phyloP scores from a whole-genome alignment of 2,888 invertebrate species.

The Lochmaea crataegi region DNA sequence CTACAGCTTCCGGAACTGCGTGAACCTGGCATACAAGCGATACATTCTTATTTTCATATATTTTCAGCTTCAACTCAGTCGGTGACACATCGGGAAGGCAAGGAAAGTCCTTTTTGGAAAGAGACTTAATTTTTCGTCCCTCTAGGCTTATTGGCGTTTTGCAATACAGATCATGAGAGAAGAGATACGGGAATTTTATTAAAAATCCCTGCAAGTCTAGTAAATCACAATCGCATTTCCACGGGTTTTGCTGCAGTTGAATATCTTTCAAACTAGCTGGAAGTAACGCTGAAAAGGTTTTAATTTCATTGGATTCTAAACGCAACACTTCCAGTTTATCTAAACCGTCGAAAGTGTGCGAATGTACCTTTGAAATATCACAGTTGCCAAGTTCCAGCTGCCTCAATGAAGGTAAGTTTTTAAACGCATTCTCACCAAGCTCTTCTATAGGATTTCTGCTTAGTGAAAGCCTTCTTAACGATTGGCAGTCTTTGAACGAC shows the following conservation, averaged over 20 bases:
- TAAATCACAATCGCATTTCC: conserved; percentile 89
- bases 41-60: conserved; percentile 82
- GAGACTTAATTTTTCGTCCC: conserved; percentile 70
- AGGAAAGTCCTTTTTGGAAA: conserved; percentile 78
- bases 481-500: conserved; percentile 81
- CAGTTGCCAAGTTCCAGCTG: conserved; percentile 86
- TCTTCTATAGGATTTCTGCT: conserved; percentile 85
- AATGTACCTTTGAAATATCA: conserved; percentile 80
- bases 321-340: conserved; percentile 86
- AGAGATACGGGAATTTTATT: conserved; percentile 79
- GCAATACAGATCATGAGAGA: conserved; percentile 83
- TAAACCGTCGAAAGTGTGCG: conserved; percentile 84
- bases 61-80: conserved; percentile 79
- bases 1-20: conserved; percentile 82
- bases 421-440: conserved; percentile 78
- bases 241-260: conserved; percentile 86
- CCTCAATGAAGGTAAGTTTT: conserved; percentile 79
- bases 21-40: conserved; percentile 81
- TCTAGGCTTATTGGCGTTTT: conserved; percentile 75
- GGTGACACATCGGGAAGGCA: conserved; percentile 83
- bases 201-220: conserved; percentile 84
- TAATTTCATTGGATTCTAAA: conserved; percentile 84
- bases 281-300: conserved; percentile 75
- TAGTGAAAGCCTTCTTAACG: conserved; percentile 84
- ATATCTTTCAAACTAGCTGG: conserved; percentile 84